Conservation (phyloP, 2,888 invertebrate genomes). For the Neoitamus cyanurus region DNA sequence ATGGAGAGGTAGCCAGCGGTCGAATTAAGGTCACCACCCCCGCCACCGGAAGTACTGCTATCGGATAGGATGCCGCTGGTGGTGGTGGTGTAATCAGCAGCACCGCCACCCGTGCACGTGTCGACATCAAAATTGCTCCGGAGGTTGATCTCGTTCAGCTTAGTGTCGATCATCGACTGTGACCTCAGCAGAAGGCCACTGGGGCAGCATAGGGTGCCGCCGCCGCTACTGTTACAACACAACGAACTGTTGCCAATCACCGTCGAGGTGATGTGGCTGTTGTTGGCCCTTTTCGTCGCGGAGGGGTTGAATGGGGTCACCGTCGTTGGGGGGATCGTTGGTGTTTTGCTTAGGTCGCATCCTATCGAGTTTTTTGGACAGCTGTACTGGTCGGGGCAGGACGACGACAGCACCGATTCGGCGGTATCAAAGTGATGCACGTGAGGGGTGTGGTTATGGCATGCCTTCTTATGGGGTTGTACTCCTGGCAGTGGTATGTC, state of each 20-base stretch:
- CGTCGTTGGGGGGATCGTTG: not conserved
- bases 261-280: too few relatives aligned
- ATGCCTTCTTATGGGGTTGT: not conserved
- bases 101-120: too few relatives aligned
- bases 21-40: too few relatives aligned
- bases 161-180: conserved; percentile 15
- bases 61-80: too few relatives aligned
- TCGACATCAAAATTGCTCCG: not conserved
- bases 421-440: not conserved
- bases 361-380: not conserved
- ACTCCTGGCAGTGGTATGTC: not conserved
- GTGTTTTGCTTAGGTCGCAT: not conserved
- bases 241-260: too few relatives aligned
- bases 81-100: too few relatives aligned
- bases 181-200: not conserved
- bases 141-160: conserved; percentile 18
- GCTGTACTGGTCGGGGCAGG: conserved; percentile 23
- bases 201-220: not conserved
- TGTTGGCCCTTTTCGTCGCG: too few relatives aligned
- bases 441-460: not conserved
- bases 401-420: not conserved
- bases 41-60: too few relatives aligned
- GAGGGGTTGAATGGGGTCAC: not conserved
- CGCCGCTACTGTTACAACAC: not conserved
- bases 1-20: not conserved